Evolutionary conservation across 2,113 vertebrate species (phyloP).

Genomic region (Danionella cerebrum): DNA sequence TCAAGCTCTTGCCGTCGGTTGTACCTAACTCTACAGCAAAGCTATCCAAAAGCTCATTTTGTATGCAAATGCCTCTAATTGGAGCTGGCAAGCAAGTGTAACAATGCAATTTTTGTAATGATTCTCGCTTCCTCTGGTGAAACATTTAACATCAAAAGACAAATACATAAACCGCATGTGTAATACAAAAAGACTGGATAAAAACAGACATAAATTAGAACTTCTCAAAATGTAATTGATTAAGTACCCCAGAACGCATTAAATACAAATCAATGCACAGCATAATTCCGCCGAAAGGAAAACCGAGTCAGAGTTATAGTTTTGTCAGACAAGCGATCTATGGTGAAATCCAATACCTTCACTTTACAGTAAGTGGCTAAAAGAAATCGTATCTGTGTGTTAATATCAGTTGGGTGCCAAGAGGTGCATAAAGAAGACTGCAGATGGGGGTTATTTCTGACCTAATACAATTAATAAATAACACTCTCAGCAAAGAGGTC

Average conservation of each 20-base stretch:
- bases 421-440: conserved; percentile 29
- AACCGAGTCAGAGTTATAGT: conserved; percentile 19
- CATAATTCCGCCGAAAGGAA: neutral
- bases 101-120: conserved; percentile 49
- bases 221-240: conserved; percentile 31
- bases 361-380: conserved; percentile 38
- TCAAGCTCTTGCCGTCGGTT: conserved; percentile 43
- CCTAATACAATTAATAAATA: conserved; percentile 47
- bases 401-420: conserved; percentile 29
- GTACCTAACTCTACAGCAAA: conserved; percentile 34
- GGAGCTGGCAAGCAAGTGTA: conserved; percentile 49
- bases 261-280: conserved; percentile 13
- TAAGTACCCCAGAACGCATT: conserved; percentile 28
- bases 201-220: conserved; percentile 30
- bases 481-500: conserved; percentile 42
- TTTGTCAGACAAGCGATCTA: conserved; percentile 35
- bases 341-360: conserved; percentile 36
- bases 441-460: conserved; percentile 9
- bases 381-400: conserved; percentile 35
- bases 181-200: conserved; percentile 33
- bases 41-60: conserved; percentile 48
- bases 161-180: conserved; percentile 29
- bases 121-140: conserved; percentile 45
- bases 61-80: conserved; percentile 57
- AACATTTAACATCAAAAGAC: conserved; percentile 49